Base-by-base conservation (phyloP, 2,113 vertebrate species). In the Herpetotheres cachinnans region DNA sequence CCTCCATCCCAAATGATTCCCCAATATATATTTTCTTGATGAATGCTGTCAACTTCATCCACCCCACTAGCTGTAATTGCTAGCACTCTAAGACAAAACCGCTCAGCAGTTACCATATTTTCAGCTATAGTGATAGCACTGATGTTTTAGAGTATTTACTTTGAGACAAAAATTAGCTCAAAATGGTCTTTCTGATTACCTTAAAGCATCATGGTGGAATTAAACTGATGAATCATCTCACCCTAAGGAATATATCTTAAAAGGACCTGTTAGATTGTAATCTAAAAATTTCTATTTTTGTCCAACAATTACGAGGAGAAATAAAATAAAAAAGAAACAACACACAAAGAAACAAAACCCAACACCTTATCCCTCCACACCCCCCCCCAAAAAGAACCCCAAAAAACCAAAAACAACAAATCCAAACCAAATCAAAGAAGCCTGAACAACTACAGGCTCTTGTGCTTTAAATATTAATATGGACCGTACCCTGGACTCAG, bases 311-410 rank as follows among this genome's bases (percentile, higher is more conserved):
- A 9, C 4, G 65, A 50, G 29, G 7, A 9, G 3, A 29, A n/a
- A 13, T 42, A 18, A 5, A 21, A 6, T n/a, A 7, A 44, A n/a
- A 36, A 13, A 20, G 36, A 2, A 6, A 1, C 1, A 46, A 44
- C 16, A 59, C 2, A 3, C 2, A 73, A 59, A 21, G 13, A 58
- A 36, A 32, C 7, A 86, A 61, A 69, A 34, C 2, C 4, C 16
- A 44, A 25, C 8, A 16, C 4, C 5, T 65, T 59, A 5, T 6
- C 13, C 4, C 14, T 13, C 42, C 9, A 1, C 10, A 0, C 3
- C 5, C 26, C 1, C 12, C 1, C 5, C 3, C 2, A 18, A 34
- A 24, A 50, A 42, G 20, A 11, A 42, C 42, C 11, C 11, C 42
- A 42, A 42, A 42, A 42, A 42, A 42, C 13, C 42, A 42, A 42